Percentiles rank a stretch among this genome's conserved stretches.
phyloP scores from a whole-genome alignment of 2,888 invertebrate species.

The Camponotus fellah region DNA sequence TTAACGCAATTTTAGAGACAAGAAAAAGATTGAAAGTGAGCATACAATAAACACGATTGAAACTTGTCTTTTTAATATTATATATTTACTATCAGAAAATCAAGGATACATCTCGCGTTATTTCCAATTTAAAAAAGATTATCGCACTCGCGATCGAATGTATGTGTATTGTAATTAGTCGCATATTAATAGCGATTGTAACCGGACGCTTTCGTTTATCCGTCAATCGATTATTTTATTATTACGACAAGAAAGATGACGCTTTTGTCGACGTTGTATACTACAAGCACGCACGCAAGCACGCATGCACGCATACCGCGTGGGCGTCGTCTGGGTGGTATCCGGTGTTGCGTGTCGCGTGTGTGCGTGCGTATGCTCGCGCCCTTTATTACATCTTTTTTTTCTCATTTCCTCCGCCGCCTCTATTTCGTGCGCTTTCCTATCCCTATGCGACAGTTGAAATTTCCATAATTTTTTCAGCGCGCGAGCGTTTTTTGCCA shows the following conservation, averaged over 20 bases:
- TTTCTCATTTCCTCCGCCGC: slow-evolving; percentile 30
- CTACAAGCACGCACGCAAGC: slow-evolving; percentile 2
- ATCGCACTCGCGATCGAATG: neutral
- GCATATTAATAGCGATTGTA: slow-evolving; percentile 16
- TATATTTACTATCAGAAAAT: neutral
- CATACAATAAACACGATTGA: neutral
- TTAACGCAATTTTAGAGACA: neutral
- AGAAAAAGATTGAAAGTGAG: neutral
- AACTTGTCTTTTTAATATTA: neutral
- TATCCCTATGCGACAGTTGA: slow-evolving; percentile 14
- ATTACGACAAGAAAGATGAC: slow-evolving; percentile 15
- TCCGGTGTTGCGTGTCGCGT: slow-evolving; percentile 82
- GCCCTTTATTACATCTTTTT: slow-evolving; percentile 44
- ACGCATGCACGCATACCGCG: slow-evolving; percentile 62
- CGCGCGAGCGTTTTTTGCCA: neutral
- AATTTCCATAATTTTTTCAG: slow-evolving; percentile 12
- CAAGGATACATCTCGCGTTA: neutral
- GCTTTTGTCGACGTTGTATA: slow-evolving; percentile 16
- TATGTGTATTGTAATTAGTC: neutral
- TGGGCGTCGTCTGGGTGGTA: slow-evolving; percentile 83
- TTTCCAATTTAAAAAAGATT: neutral
- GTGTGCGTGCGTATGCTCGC: slow-evolving; percentile 55
- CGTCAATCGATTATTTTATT: slow-evolving; percentile 22
- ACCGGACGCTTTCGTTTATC: neutral
- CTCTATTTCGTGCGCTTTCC: slow-evolving; percentile 52